Conservation (phyloP, 1,140 invertebrate species). For the Eriocheir sinensis region DNA sequence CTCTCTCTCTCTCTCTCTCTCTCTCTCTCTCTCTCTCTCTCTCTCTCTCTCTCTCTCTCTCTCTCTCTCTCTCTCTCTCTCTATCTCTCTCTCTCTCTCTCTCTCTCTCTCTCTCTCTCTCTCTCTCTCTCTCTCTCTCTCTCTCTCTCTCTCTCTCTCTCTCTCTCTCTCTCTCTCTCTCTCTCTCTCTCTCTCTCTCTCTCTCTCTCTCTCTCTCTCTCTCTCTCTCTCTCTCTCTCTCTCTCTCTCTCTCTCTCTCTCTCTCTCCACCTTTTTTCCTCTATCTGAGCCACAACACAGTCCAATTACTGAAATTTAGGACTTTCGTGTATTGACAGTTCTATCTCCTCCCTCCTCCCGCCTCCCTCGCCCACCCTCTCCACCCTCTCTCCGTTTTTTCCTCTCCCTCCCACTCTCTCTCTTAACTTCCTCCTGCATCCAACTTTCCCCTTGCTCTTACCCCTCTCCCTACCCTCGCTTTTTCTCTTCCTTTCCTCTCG, state of each 20-base stretch:
- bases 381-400: conserved; percentile 3
- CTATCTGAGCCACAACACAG: background rate
- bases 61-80: background rate
- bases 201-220: background rate
- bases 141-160: too few species aligned
- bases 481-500: conserved; percentile 33
- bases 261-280: background rate
- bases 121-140: background rate
- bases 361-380: background rate
- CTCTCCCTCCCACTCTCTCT: conserved; percentile 5
- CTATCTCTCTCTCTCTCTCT: too few species aligned
- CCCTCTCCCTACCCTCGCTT: conserved; percentile 33
- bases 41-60: background rate
- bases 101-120: conserved; percentile 14
- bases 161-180: background rate
- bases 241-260: background rate
- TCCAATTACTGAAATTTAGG: background rate
- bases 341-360: conserved; percentile 15
- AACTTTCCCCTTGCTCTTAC: conserved; percentile 19
- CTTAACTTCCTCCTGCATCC: conserved; percentile 31
- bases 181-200: background rate
- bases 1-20: background rate
- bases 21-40: background rate
- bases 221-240: background rate
- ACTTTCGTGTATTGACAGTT: conserved; percentile 30